Conservation (phyloP, 2,888 invertebrate genomes). For the Suillia variegata region DNA sequence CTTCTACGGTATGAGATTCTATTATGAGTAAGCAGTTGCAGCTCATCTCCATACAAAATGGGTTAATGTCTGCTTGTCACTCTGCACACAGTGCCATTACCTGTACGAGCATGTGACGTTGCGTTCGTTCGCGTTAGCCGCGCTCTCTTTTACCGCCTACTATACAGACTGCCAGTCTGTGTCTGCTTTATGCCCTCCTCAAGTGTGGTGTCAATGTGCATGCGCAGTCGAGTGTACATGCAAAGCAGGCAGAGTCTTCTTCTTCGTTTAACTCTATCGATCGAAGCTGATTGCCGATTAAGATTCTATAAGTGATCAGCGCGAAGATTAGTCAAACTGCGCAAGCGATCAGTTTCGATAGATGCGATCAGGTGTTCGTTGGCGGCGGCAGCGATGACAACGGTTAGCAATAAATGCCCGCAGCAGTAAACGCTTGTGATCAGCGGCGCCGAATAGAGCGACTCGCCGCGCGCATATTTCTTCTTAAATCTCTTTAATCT, state of each 20-base stretch:
- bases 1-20: no score
- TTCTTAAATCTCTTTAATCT: no score
- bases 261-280: no score
- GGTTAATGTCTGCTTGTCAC: background rate
- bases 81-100: background rate
- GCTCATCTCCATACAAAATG: background rate
- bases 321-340: background rate
- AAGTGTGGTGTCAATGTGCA: background rate
- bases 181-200: no score
- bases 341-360: background rate
- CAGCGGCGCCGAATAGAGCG: background rate
- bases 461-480: background rate
- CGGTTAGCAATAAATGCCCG: background rate
- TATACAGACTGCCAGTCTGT: no score
- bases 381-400: background rate
- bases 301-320: background rate
- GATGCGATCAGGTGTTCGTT: constrained; percentile 3
- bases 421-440: background rate
- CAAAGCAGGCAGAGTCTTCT: background rate
- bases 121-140: background rate
- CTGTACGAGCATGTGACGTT: background rate
- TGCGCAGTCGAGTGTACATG: background rate
- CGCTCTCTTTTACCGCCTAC: no score
- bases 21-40: no score
- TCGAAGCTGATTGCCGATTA: background rate